phyloP scores from a whole-genome alignment of 2,888 invertebrate genomes.

The Polyommatus iphigenia region DNA sequence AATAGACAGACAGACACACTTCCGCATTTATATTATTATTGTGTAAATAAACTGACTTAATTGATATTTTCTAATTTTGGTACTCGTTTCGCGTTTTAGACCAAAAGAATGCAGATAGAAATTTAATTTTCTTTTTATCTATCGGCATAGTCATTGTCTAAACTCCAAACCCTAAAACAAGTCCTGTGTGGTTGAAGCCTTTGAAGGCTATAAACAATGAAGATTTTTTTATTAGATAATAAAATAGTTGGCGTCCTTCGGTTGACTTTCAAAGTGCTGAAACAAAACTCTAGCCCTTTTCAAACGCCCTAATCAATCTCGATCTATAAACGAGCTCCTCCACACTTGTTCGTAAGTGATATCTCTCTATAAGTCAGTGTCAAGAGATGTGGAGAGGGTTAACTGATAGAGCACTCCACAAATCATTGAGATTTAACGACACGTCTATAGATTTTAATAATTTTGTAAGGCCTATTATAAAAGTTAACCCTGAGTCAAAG shows the following conservation, averaged over 20 bases:
- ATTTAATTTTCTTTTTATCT: too few relatives aligned
- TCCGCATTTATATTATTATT: too few relatives aligned
- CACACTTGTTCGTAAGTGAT: constrained; percentile 23
- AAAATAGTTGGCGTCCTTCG: not conserved
- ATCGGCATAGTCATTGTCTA: too few relatives aligned
- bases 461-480: not conserved
- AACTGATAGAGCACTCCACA: constrained; percentile 3
- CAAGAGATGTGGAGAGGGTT: not conserved
- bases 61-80: too few relatives aligned
- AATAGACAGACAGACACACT: too few relatives aligned
- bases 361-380: constrained; percentile 25
- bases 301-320: not conserved
- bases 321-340: not conserved
- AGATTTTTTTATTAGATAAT: too few relatives aligned
- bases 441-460: not conserved
- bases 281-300: constrained; percentile 9
- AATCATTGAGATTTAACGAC: not conserved
- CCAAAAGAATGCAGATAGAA: too few relatives aligned
- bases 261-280: not conserved
- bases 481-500: not conserved
- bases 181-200: too few relatives aligned
- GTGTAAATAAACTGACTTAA: too few relatives aligned
- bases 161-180: too few relatives aligned
- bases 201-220: too few relatives aligned
- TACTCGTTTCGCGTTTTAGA: too few relatives aligned